Conservation (phyloP, 2,113 vertebrate genomes). For the Thinocorus orbignyianus region DNA sequence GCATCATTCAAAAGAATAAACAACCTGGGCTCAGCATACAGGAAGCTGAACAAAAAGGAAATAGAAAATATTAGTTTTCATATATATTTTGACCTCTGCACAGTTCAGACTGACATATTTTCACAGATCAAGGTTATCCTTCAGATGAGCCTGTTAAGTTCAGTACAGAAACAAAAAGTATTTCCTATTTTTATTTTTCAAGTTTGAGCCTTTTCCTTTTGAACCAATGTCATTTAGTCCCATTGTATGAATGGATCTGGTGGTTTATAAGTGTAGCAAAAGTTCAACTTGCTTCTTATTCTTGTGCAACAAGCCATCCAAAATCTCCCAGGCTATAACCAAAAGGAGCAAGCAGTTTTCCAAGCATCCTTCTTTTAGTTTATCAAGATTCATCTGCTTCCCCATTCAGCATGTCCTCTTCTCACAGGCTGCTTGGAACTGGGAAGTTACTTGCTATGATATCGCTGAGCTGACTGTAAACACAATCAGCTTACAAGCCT, state of each 20-base stretch:
- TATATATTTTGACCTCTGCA: background rate
- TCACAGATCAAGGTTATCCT: background rate
- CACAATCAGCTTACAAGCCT: background rate
- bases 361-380: background rate
- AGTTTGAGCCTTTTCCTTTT: background rate
- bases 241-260: background rate
- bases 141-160: background rate
- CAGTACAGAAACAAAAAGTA: background rate
- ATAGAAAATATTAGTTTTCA: conserved; percentile 64
- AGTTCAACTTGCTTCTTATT: background rate
- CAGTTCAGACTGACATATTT: background rate
- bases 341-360: background rate
- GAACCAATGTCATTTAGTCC: background rate
- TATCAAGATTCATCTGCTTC: background rate
- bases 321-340: background rate
- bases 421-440: background rate
- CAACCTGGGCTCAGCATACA: conserved; percentile 69
- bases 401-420: background rate
- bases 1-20: conserved; percentile 79
- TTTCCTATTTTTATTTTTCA: background rate
- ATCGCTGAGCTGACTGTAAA: background rate
- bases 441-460: background rate
- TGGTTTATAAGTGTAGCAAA: background rate
- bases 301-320: background rate
- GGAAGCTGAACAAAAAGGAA: conserved; percentile 73